These are phyloP conservation scores for Carassius auratus DNA, from an alignment of 2,113 vertebrate genomes.

Conservation along the genomic window DNA sequence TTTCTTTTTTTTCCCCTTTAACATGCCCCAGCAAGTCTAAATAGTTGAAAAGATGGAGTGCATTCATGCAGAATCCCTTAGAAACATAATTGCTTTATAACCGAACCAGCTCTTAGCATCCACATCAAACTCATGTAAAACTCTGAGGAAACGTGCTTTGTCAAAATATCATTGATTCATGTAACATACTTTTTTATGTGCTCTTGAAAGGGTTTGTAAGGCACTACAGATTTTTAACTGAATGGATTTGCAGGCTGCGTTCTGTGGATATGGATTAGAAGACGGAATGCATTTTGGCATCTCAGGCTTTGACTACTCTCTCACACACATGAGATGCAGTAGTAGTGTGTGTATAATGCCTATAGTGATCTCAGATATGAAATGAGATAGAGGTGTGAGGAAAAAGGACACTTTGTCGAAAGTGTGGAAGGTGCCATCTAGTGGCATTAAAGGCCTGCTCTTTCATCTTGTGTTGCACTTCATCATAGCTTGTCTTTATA, in stretches of 20 bases:
- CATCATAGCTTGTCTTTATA: conserved; percentile 2
- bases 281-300: conserved; percentile 35
- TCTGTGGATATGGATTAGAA: conserved; percentile 33
- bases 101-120: not conserved
- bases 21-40: not conserved
- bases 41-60: not conserved
- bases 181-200: conserved; percentile 17
- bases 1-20: not conserved
- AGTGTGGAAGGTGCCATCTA: conserved; percentile 68
- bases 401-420: conserved; percentile 32
- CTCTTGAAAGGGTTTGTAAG: conserved; percentile 37
- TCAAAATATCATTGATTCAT: conserved; percentile 39
- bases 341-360: conserved; percentile 54
- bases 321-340: conserved; percentile 40
- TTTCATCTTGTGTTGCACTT: conserved; percentile 24
- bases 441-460: conserved; percentile 51
- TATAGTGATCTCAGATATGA: conserved; percentile 55
- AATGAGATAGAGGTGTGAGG: conserved; percentile 50
- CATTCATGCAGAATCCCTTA: not conserved
- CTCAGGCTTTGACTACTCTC: conserved; percentile 16
- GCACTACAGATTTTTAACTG: conserved; percentile 19
- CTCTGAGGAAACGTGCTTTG: conserved; percentile 1
- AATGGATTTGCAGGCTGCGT: conserved; percentile 18
- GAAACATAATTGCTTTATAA: not conserved
- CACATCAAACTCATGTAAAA: conserved; percentile 3